Evolutionary conservation across 2,888 invertebrate genomes (phyloP).

Genomic region (Autographa pulchrina): DNA sequence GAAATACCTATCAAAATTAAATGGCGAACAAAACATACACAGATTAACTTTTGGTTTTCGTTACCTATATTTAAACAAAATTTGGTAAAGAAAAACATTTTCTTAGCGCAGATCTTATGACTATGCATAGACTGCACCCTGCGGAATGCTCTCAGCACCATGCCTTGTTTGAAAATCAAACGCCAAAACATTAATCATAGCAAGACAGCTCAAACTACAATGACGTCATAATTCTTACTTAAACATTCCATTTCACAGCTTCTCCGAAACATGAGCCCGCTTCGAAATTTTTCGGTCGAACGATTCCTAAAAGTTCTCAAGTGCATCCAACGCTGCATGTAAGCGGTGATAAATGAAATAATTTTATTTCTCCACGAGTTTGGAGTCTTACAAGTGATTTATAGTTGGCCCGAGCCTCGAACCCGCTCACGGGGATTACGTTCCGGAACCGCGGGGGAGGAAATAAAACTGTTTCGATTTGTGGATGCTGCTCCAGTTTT

Average conservation of each 20-base stretch:
- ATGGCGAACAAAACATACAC: background rate
- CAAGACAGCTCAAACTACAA: background rate
- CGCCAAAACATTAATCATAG: background rate
- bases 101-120: background rate
- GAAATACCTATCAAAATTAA: constrained; percentile 8
- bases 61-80: background rate
- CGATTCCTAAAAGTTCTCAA: constrained; percentile 51
- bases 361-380: constrained; percentile 60
- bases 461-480: constrained; percentile 59
- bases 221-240: background rate
- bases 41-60: no score
- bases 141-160: background rate
- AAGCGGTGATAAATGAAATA: constrained; percentile 61
- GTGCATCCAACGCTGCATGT: constrained; percentile 52
- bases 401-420: constrained; percentile 56
- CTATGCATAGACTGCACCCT: background rate
- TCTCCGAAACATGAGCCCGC: background rate
- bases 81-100: background rate
- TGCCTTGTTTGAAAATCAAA: background rate
- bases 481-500: constrained; percentile 31
- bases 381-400: constrained; percentile 61
- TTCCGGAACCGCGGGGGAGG: constrained; percentile 32
- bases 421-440: constrained; percentile 59
- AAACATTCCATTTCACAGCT: background rate
- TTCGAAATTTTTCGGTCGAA: constrained; percentile 16